Evolutionary conservation across 2,888 invertebrate species (phyloP), one percentile per base, ranked within the genome.

Genomic region (Petrolisthes manimaculis): DNA sequence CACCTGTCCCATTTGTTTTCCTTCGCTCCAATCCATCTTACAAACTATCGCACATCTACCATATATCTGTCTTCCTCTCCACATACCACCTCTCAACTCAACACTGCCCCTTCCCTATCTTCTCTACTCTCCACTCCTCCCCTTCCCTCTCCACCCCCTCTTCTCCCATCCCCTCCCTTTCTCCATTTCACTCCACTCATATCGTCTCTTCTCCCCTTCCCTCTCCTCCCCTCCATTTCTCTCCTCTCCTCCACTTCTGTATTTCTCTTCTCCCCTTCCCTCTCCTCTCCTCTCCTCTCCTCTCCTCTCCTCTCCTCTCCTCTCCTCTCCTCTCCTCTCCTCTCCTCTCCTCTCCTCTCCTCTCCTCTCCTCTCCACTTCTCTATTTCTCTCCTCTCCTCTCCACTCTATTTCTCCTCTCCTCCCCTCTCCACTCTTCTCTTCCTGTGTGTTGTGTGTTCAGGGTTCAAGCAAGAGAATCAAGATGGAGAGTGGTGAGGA

Each of bases 401-500:
- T 56, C 12, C 77, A 12, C 77, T 51, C 67, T 61, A 55, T 24
- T n/a, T 55, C 21, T 21, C 9, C 9, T 53, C 77, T 12, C 77
- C 14, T 9, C 37, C 24, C 8, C 56, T 53, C 21, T 56, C 12
- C 77, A 12, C 77, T 51, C 67, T 61, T 54, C n/a, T n/a, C 61
- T 56, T 37, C n/a, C 51, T 4, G 4, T 18, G 67, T 14, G 8
- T 1, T 14, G 24, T 61, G 18, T 9, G 18, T 61, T 21, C 86
- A 86, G 86, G 82, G 53, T 55, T 75, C 81, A 54, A 86, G 79
- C 84, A 91, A 91, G 80, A 67, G 91, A n/a, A 91, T 91, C 83
- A 91, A 91, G 74, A 54, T 88, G 75, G 91, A 91, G 86, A 78
- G 61, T 8, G 84, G 84, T 9, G 89, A 88, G 54, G 89, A 89